phyloP scores from a whole-genome alignment of 2,797 vertebrate species.

The Atherinosoma microstoma region DNA sequence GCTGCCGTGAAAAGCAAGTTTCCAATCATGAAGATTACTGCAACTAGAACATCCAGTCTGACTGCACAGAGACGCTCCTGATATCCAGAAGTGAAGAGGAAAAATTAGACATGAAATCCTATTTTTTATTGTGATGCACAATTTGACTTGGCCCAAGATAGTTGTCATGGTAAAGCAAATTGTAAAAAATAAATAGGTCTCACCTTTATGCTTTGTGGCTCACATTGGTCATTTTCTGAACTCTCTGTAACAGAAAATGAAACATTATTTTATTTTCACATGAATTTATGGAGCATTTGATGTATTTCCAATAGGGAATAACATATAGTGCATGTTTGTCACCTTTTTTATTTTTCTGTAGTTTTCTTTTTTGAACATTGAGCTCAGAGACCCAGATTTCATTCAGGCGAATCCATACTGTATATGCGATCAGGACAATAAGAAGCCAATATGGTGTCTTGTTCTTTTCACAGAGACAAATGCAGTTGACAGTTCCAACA shows the following conservation, averaged over 20 bases:
- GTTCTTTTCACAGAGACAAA: background rate
- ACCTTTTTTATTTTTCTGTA: constrained; percentile 13
- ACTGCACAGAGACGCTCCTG: background rate
- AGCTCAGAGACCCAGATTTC: constrained; percentile 7
- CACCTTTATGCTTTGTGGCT: constrained; percentile 14
- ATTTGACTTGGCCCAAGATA: background rate
- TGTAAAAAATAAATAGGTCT: background rate
- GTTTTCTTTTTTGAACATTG: background rate
- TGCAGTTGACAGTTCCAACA: constrained; percentile 14
- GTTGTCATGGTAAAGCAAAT: background rate
- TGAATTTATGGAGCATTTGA: background rate
- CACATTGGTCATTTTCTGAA: background rate
- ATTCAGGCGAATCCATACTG: constrained; percentile 45
- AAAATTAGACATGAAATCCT: background rate
- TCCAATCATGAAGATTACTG: constrained; percentile 13
- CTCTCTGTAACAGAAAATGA: constrained; percentile 22
- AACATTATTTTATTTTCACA: background rate
- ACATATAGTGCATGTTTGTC: background rate
- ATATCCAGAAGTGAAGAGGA: constrained; percentile 5
- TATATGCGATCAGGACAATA: constrained; percentile 40
- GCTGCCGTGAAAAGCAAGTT: constrained; percentile 26
- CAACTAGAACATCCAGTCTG: fast-evolving
- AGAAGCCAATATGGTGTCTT: background rate
- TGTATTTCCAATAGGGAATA: background rate
- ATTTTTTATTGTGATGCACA: background rate